These are phyloP conservation scores for Agrotis clavis DNA, from an alignment of 2,888 invertebrate species.

Conservation along the genomic window DNA sequence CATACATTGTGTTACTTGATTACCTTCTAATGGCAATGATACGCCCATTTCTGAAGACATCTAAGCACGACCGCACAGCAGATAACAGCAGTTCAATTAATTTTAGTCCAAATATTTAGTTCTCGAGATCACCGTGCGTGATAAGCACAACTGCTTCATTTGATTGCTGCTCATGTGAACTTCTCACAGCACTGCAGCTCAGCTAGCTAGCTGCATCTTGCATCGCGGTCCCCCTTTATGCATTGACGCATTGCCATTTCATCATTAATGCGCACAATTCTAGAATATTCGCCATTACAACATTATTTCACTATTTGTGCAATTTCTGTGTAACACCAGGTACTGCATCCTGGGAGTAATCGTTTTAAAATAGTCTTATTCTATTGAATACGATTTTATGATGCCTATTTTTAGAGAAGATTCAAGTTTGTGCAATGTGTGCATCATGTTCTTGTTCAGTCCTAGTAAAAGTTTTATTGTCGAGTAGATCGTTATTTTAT, in stretches of 20 bases:
- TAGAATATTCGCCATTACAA: conserved; percentile 30
- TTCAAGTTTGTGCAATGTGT: conserved; percentile 38
- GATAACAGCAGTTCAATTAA: conserved; percentile 9
- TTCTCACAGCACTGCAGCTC: conserved; percentile 9
- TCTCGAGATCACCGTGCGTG: conserved; percentile 5
- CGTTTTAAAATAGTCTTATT: conserved; percentile 52
- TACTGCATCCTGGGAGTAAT: conserved; percentile 51
- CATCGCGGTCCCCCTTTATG: background rate
- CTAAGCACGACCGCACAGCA: background rate
- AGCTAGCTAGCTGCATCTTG: conserved; percentile 16
- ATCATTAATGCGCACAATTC: conserved; percentile 30
- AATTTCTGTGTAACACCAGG: conserved; percentile 47
- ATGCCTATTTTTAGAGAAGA: conserved; percentile 52
- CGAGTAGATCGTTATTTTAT: background rate
- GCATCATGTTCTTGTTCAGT: conserved; percentile 16
- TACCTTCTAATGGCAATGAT: conserved; percentile 5
- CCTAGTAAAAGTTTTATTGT: conserved; percentile 29
- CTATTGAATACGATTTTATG: conserved; percentile 41
- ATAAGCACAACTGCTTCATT: background rate
- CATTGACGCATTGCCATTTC: conserved; percentile 21
- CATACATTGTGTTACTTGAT: background rate
- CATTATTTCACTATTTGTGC: conserved; percentile 20
- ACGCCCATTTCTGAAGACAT: conserved; percentile 6
- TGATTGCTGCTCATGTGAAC: background rate
- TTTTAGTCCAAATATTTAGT: conserved; percentile 22